These are phyloP conservation scores for Telmatherina bonti DNA, from an alignment of 2,797 vertebrate species.

Conservation along the genomic window DNA sequence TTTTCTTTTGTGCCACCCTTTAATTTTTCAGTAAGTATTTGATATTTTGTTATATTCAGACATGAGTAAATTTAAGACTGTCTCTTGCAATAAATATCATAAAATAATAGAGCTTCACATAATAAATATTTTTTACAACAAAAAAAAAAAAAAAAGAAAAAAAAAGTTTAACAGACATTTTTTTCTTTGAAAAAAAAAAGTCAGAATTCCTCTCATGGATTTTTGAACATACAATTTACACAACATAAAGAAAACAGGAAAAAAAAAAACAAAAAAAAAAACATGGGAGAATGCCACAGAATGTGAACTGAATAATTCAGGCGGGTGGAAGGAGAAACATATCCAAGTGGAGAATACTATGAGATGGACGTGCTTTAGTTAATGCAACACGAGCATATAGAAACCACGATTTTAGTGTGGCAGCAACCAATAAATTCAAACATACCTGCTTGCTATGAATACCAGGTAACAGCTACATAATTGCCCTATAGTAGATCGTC, in stretches of 20 bases:
- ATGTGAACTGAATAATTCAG: slow-evolving; percentile 65
- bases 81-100: slow-evolving; percentile 99
- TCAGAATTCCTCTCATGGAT: slow-evolving; percentile 95
- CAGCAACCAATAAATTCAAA: slow-evolving; percentile 71
- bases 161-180: slow-evolving; percentile 95
- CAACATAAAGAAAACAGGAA: slow-evolving; percentile 75
- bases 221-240: slow-evolving; percentile 96
- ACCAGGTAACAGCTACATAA: slow-evolving; percentile 86
- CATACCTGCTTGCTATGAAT: slow-evolving; percentile 82
- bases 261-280: slow-evolving; percentile 63
- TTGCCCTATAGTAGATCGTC: slow-evolving; percentile 82
- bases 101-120: slow-evolving; percentile 99
- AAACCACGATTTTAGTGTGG: slow-evolving; percentile 73
- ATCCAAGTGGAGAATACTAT: slow-evolving; percentile 74
- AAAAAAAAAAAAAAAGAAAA: too few relatives aligned
- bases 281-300: slow-evolving; percentile 85
- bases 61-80: slow-evolving; percentile 97
- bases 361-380: slow-evolving; percentile 79
- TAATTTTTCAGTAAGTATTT: slow-evolving; percentile 95
- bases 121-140: slow-evolving; percentile 99
- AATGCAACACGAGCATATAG: slow-evolving; percentile 73
- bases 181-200: slow-evolving; percentile 92
- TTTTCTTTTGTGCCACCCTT: slow-evolving; percentile 93
- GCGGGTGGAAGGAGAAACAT: slow-evolving; percentile 69
- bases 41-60: slow-evolving; percentile 99